These are phyloP conservation scores for Pungitius pungitius DNA, from an alignment of 2,113 vertebrate species.

Conservation along the genomic window DNA sequence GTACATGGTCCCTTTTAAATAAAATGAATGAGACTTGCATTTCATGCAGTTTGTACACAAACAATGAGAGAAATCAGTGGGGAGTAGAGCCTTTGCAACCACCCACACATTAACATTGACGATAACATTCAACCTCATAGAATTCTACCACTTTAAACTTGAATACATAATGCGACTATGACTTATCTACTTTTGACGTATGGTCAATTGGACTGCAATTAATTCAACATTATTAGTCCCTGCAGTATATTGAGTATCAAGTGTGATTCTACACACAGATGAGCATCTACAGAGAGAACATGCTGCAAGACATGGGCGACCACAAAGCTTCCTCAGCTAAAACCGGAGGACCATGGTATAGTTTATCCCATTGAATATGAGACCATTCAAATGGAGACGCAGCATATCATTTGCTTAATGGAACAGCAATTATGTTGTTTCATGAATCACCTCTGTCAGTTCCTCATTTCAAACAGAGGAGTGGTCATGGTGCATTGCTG, in stretches of 20 bases:
- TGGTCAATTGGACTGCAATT: neutral
- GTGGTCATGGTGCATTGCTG: constrained; percentile 41
- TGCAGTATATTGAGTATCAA: neutral
- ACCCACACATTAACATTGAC: neutral
- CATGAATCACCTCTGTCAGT: constrained; percentile 32
- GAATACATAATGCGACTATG: neutral
- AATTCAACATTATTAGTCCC: neutral
- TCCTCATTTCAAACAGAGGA: constrained; percentile 23
- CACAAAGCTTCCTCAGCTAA: neutral
- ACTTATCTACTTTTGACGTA: constrained; percentile 1
- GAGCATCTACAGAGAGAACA: neutral
- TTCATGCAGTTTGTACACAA: neutral
- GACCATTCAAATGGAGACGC: constrained; percentile 11
- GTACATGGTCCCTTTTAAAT: too few species aligned
- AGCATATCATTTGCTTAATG: constrained; percentile 31
- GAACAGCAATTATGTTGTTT: constrained; percentile 26
- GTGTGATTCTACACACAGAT: constrained; percentile 5
- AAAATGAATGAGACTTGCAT: too few species aligned
- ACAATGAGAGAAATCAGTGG: neutral
- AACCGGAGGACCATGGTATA: neutral
- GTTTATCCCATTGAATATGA: constrained; percentile 4
- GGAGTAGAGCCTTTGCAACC: neutral
- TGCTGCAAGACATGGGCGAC: neutral
- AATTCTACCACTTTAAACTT: neutral
- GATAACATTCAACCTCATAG: neutral